Evolutionary conservation across 2,113 vertebrate genomes (phyloP).

Genomic region (Columba janthina): DNA sequence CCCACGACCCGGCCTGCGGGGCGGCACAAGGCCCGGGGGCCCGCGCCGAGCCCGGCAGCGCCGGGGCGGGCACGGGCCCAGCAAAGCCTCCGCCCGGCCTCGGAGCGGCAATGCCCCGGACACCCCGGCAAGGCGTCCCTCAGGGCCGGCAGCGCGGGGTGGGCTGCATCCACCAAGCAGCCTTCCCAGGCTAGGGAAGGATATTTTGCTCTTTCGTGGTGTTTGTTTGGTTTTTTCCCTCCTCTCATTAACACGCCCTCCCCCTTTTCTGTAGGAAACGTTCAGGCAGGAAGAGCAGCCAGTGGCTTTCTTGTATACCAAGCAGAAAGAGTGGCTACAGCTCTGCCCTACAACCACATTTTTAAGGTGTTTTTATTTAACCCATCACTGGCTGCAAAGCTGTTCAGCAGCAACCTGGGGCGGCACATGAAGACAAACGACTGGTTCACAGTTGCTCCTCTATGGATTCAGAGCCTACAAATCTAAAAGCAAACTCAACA

Average conservation of each 20-base stretch:
- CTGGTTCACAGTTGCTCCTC: background rate
- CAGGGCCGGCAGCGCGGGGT: background rate
- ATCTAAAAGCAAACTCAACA: background rate
- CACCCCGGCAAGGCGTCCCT: no score
- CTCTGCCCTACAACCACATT: background rate
- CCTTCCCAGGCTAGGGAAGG: background rate
- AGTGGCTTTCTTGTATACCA: background rate
- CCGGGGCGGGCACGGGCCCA: background rate
- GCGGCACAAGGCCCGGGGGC: background rate
- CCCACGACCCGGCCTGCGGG: background rate
- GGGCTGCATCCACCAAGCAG: background rate
- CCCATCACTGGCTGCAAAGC: background rate
- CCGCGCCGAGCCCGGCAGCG: background rate
- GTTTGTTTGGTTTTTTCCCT: no score
- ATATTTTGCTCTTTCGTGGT: no score
- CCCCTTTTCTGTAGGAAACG: background rate
- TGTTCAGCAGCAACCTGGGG: background rate
- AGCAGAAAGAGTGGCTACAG: background rate
- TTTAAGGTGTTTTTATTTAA: constrained; percentile 1
- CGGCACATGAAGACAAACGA: background rate
- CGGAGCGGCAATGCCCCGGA: no score
- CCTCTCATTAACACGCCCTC: background rate
- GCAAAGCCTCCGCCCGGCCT: background rate
- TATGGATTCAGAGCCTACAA: background rate
- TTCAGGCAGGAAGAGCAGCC: background rate